A percentile compares a stretch with the other conserved stretches of the same genome.
These are phyloP conservation scores for Fopius arisanus DNA, from an alignment of 1,140 invertebrate species.

Conservation along the genomic window DNA sequence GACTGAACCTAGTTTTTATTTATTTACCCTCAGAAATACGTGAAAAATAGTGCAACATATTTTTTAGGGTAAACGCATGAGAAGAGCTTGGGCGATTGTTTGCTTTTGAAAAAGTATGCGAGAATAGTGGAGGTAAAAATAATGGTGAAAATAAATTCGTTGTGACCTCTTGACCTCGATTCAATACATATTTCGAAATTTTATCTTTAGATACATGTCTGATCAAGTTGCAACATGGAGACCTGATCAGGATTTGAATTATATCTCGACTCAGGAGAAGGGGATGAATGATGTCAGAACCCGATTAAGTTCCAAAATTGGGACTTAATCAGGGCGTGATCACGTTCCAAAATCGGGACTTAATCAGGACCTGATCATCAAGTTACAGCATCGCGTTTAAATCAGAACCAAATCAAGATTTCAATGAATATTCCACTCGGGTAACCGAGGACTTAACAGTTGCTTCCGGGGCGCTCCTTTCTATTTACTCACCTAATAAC, in stretches of 20 bases:
- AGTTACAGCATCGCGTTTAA: no score
- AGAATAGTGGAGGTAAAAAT: neutral
- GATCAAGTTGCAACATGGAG: no score
- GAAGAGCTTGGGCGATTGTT: neutral
- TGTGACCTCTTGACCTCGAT: slow-evolving; percentile 20
- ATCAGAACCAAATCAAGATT: no score
- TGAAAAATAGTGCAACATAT: neutral
- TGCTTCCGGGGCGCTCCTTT: neutral
- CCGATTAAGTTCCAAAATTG: no score
- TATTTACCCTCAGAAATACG: neutral
- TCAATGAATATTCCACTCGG: neutral
- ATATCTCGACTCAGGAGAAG: no score
- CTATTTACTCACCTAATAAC: slow-evolving; percentile 18
- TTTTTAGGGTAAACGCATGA: slow-evolving; percentile 5
- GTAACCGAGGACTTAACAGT: slow-evolving; percentile 1
- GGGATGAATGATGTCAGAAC: no score
- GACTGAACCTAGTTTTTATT: neutral
- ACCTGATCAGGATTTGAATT: no score
- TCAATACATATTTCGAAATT: no score
- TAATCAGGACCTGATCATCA: no score
- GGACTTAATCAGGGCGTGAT: no score
- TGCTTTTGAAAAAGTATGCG: neutral
- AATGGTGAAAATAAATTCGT: neutral
- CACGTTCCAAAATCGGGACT: no score
- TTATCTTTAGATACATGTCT: no score